phyloP scores from a whole-genome alignment of 2,888 invertebrate species.

The Acrobasis suavella region DNA sequence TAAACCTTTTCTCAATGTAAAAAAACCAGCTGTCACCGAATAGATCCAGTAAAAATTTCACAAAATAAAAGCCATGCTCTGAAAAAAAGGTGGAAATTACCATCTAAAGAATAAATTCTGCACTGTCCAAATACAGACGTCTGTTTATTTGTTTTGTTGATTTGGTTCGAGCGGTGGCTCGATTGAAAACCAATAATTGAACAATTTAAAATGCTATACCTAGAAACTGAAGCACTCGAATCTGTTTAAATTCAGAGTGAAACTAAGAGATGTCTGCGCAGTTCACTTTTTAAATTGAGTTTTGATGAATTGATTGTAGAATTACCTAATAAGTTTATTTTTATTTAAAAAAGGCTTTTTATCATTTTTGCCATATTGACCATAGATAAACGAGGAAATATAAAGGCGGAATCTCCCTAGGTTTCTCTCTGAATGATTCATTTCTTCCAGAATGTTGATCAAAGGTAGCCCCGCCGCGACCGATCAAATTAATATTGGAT shows the following conservation, averaged over 20 bases:
- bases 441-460: conserved; percentile 20
- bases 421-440: conserved; percentile 16
- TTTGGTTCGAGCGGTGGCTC: not conserved
- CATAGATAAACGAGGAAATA: not conserved
- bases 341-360: too few relatives aligned
- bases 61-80: too few relatives aligned
- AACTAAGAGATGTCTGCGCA: not conserved
- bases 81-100: too few relatives aligned
- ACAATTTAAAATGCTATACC: not conserved
- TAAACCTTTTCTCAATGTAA: too few relatives aligned
- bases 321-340: not conserved
- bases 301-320: not conserved
- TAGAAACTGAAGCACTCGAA: not conserved
- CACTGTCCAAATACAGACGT: conserved; percentile 10
- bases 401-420: not conserved
- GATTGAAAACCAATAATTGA: conserved; percentile 9
- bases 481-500: not conserved
- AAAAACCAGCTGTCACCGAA: too few relatives aligned
- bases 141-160: conserved; percentile 11
- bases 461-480: not conserved
- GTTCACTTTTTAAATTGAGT: not conserved
- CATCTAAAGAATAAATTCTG: not conserved
- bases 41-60: too few relatives aligned
- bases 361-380: too few relatives aligned
- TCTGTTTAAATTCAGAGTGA: conserved; percentile 16